Evolutionary conservation across 2,113 vertebrate genomes (phyloP), one percentile per base, ranked within the genome.

Genomic region (Syngnathus scovelli): DNA sequence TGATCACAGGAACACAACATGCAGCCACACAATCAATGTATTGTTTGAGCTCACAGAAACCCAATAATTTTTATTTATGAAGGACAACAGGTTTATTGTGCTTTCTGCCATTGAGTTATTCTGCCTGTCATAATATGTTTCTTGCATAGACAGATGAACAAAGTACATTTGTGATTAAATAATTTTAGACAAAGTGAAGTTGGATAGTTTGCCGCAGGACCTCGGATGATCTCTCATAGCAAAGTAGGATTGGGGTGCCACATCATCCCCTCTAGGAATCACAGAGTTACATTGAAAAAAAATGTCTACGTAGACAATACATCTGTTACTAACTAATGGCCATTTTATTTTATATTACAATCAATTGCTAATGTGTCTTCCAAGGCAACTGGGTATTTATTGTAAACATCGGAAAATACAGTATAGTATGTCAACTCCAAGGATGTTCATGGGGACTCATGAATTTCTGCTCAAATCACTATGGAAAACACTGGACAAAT

Each of bases 401-500:
- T 73, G 69, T 70, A 56, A 66, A 43, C 69, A 69, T 68, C 72
- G 66, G 55, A 80, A 74, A 3, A 18, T 48, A 6, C 18, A 41
- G 39, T 9, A 6, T 48, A 41, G 39, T 9, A 46, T 46, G 46
- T 18, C 18, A 48, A 48, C 72, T 11, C 52, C 2, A 5, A 21
- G 23, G 12, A 27, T 55, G 52, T 55, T 79, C 72, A 59, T 1
- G 67, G 67, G 55, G 63, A 71, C 76, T 76, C 74, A 80, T 82
- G 76, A 79, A 79, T 75, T 79, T 78, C 76, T 60, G 62, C 61
- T 78, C 72, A 65, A 76, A 72, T 74, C 68, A 61, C 69, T 66
- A 59, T 21, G 64, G 63, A 75, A 80, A 77, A 69, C 77, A 46
- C 49, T 74, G 72, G 61, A 27, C 68, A 88, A 87, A 88, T 90